Percentiles rank a stretch among this genome's conserved stretches.
phyloP scores from a whole-genome alignment of 92 coral and sea anemone species.

The Zoanthus sociatus region DNA sequence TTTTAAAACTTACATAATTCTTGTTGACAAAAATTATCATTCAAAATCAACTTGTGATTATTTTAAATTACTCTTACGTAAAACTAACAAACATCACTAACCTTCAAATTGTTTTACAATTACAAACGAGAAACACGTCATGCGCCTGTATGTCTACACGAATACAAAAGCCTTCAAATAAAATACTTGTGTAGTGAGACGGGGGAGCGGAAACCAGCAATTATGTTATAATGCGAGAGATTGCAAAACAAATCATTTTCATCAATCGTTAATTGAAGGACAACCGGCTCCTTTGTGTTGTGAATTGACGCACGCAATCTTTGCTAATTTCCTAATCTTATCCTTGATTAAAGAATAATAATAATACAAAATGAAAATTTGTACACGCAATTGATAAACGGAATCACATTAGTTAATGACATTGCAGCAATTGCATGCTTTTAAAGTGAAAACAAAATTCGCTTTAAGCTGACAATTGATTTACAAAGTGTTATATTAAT shows the following conservation, averaged over 20 bases:
- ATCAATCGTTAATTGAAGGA: not conserved
- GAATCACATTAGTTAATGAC: no score
- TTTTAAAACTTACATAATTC: not conserved
- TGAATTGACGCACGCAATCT: no score
- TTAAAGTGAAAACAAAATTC: no score
- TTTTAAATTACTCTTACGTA: not conserved
- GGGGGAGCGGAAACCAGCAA: not conserved
- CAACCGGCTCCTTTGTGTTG: no score
- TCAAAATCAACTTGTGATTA: not conserved
- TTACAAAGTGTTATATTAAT: no score
- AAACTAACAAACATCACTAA: not conserved
- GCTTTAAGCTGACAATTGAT: no score
- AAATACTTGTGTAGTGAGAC: not conserved
- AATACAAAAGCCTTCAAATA: not conserved
- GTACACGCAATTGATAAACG: no score
- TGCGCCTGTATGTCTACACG: not conserved
- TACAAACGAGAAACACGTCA: not conserved
- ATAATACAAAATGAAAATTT: no score
- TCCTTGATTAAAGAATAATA: no score
- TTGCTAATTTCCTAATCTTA: no score
- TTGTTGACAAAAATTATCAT: not conserved
- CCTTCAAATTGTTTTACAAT: not conserved
- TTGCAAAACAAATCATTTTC: not conserved
- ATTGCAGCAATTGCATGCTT: no score
- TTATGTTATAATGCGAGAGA: not conserved